A percentile compares a stretch with the other conserved stretches of the same genome.
Conservation (phyloP, 2,113 vertebrate genomes). For the Phoxinus phoxinus region DNA sequence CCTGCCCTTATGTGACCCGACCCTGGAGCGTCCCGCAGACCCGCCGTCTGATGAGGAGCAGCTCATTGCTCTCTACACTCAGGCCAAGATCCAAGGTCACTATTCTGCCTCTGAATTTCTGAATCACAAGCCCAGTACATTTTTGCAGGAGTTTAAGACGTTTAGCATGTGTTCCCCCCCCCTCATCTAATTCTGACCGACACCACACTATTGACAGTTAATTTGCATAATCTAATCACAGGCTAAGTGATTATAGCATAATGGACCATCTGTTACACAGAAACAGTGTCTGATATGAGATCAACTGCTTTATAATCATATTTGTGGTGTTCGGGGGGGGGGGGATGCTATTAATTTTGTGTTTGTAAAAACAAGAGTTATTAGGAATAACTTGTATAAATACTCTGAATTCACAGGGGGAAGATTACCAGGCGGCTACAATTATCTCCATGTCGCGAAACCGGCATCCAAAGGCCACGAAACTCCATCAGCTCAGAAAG, state of each 20-base stretch:
- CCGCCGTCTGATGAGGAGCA: slow-evolving; percentile 64
- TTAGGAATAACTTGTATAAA: not conserved
- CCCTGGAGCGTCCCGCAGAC: slow-evolving; percentile 58
- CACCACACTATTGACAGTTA: slow-evolving; percentile 28
- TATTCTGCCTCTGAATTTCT: not conserved
- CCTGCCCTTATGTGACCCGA: slow-evolving; percentile 84
- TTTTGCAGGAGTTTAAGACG: not conserved
- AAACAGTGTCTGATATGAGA: not conserved
- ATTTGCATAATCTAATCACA: slow-evolving; percentile 43
- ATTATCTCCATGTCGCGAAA: slow-evolving; percentile 85
- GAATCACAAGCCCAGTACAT: not conserved
- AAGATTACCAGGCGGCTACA: slow-evolving; percentile 83
- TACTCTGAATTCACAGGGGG: slow-evolving; percentile 76
- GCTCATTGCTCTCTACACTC: slow-evolving; percentile 81
- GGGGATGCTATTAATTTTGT: slow-evolving; percentile 7
- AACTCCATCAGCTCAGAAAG: not conserved
- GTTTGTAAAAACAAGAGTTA: slow-evolving; percentile 1
- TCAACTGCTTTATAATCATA: slow-evolving; percentile 25
- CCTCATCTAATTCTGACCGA: slow-evolving; percentile 13
- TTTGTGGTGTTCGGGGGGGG: not conserved
- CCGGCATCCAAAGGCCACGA: slow-evolving; percentile 67
- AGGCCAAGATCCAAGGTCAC: slow-evolving; percentile 85
- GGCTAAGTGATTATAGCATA: slow-evolving; percentile 30
- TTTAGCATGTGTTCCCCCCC: slow-evolving; percentile 2
- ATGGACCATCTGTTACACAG: slow-evolving; percentile 36